These are phyloP conservation scores for Hylaeus anthracinus DNA, from an alignment of 1,140 invertebrate genomes.

Conservation along the genomic window DNA sequence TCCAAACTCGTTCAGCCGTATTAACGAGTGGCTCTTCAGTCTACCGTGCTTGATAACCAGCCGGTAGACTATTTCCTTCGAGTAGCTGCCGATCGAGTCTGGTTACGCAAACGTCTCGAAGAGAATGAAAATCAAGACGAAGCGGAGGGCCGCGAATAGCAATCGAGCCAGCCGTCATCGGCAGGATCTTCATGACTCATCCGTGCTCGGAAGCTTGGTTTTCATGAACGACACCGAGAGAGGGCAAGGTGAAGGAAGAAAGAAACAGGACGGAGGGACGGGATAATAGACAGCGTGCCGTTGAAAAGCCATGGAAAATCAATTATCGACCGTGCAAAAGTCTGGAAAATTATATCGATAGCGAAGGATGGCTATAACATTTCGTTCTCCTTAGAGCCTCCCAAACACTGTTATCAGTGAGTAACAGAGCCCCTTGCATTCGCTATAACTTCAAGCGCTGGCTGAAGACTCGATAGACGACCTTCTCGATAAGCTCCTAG, in stretches of 20 bases:
- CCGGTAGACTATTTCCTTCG: conserved; percentile 40
- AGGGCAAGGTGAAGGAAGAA: background rate
- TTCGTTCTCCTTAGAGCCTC: conserved; percentile 14
- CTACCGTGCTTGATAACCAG: conserved; percentile 8
- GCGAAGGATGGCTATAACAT: conserved; percentile 21
- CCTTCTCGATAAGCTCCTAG: conserved; percentile 30
- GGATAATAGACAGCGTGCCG: conserved; percentile 50
- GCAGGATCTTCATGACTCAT: conserved; percentile 46
- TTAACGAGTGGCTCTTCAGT: conserved; percentile 5
- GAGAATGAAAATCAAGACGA: conserved; percentile 52
- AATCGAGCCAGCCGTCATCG: conserved; percentile 57
- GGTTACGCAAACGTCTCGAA: conserved; percentile 35
- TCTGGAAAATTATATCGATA: conserved; percentile 67
- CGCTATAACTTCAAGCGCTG: conserved; percentile 13
- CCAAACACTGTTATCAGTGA: conserved; percentile 54
- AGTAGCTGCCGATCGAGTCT: conserved; percentile 12
- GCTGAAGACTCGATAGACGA: conserved; percentile 10
- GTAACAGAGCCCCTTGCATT: conserved; percentile 39
- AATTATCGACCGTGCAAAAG: conserved; percentile 63
- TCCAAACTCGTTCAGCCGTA: conserved; percentile 14
- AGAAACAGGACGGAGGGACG: background rate
- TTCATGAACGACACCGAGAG: conserved; percentile 3
- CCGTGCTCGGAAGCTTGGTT: conserved; percentile 29
- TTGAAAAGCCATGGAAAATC: conserved; percentile 59
- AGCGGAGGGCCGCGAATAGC: conserved; percentile 31